Percentiles rank a stretch among this genome's conserved stretches.
phyloP scores from a whole-genome alignment of 2,113 vertebrate species.

The Oryzias melastigma region DNA sequence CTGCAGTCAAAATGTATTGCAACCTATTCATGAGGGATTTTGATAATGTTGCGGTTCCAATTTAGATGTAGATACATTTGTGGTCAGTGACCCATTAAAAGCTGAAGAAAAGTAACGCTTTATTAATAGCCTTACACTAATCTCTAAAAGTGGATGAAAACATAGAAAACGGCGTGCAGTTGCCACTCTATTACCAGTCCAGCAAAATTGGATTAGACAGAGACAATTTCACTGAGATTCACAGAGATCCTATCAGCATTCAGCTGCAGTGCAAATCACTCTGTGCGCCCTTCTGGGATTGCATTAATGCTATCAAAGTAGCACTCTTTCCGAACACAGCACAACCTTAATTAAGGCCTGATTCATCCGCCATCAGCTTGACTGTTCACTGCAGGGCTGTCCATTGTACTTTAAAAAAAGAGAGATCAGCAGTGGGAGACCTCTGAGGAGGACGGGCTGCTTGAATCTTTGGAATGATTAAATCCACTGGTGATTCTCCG shows the following conservation, averaged over 20 bases:
- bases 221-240: constrained; percentile 46
- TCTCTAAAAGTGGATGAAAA: constrained; percentile 2
- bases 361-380: constrained; percentile 45
- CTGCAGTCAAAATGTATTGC: too few relatives aligned
- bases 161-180: constrained; percentile 26
- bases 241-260: constrained; percentile 59
- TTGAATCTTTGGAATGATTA: constrained; percentile 17
- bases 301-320: constrained; percentile 62
- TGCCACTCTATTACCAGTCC: constrained; percentile 41
- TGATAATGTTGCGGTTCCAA: too few relatives aligned
- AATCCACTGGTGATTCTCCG: constrained; percentile 29
- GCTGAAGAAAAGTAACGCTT: too few relatives aligned
- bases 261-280: constrained; percentile 46
- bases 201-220: constrained; percentile 58
- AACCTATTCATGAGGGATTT: too few relatives aligned
- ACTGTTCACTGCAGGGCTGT: constrained; percentile 26
- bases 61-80: too few relatives aligned
- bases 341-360: constrained; percentile 68
- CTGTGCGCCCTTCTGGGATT: constrained; percentile 58
- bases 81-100: too few relatives aligned
- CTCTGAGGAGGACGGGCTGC: constrained; percentile 13
- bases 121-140: background rate
- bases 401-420: constrained; percentile 21
- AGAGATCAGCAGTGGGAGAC: constrained; percentile 12
- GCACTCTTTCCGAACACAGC: constrained; percentile 47